Percentiles rank a stretch among this genome's conserved stretches.
phyloP scores from a whole-genome alignment of 2,888 invertebrate species.

The Drosophila dives region DNA sequence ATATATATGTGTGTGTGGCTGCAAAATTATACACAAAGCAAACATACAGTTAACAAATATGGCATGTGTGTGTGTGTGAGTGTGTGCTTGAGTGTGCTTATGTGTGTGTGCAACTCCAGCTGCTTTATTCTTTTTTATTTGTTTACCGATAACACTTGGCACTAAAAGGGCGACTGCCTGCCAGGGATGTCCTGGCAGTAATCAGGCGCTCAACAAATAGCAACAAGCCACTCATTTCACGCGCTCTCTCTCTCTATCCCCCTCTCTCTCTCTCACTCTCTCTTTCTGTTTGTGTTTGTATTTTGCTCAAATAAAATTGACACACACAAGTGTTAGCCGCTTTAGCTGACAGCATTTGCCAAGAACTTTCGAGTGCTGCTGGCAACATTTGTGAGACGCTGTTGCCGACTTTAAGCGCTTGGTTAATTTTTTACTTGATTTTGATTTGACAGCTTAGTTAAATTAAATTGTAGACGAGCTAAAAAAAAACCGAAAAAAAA shows the following conservation, averaged over 20 bases:
- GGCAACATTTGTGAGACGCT: constrained; percentile 3
- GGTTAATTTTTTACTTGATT: constrained; percentile 67
- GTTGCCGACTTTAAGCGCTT: constrained; percentile 69
- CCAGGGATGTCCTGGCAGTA: constrained; percentile 69
- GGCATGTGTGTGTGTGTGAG: constrained; percentile 17
- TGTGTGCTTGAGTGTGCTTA: constrained; percentile 16
- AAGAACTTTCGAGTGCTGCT: constrained; percentile 13
- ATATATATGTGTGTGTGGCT: constrained; percentile 39
- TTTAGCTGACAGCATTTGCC: constrained; percentile 67
- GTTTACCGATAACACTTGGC: constrained; percentile 80
- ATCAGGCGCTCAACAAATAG: constrained; percentile 80
- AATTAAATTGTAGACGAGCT: constrained; percentile 72
- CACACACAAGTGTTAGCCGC: constrained; percentile 81
- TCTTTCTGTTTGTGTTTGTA: constrained; percentile 63
- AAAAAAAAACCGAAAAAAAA: constrained; percentile 42
- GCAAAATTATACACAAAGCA: constrained; percentile 75
- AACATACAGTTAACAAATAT: constrained; percentile 66
- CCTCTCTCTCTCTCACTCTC: neutral
- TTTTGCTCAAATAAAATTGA: constrained; percentile 81
- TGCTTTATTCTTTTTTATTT: constrained; percentile 69
- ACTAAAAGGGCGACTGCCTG: constrained; percentile 69
- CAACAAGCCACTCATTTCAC: constrained; percentile 73
- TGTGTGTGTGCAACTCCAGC: constrained; percentile 18
- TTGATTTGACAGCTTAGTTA: constrained; percentile 81
- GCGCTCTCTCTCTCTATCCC: constrained; percentile 2